Base-by-base conservation (phyloP, 2,113 vertebrate species). In the Sprattus sprattus region DNA sequence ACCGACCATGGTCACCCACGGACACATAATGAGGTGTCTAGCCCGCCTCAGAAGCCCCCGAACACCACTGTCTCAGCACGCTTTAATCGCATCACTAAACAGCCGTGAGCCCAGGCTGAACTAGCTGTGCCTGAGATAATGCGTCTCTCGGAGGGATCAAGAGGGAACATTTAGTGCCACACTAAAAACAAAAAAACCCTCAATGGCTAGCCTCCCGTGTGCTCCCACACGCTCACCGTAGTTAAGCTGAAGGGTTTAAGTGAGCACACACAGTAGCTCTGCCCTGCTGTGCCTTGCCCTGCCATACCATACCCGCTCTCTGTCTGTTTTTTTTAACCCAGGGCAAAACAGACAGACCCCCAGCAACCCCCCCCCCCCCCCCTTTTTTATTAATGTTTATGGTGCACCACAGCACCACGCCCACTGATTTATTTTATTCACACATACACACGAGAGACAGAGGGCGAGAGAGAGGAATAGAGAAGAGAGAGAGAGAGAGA, bases 361-460 rank as follows among this genome's bases (percentile, higher is more conserved):
- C 9, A 32, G 28, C 10, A 28, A 8, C 64, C 10, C n/a, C 25
- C 64, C 10, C 2, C 32, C 39, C 39, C 39, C 39, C 39, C 39
- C 39, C 39, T 28, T 13, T 25, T 25, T 71, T 71, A 71, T 71
- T 71, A 39, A 28, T 82, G 75, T 91, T 89, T 11, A 15, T 54
- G 4, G 52, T 54, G 57, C n/a, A n/a, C 20, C 6, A 9, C 6
- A 60, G 84, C 82, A 75, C 83, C 67, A 87, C 82, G 57, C 90
- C 88, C 44, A 25, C 75, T 28, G 83, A 71, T 88, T 86, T 44
- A 4, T 82, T 88, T 86, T 44, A 4, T 82, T 88, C 83, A 84
- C 84, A 87, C 87, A 89, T 75, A 57, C 50, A 81, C 46, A 87
- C 50, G 60, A 54, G 25, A 10, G 7, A 25, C 0, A 28, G 8